Evolutionary conservation across 2,113 vertebrate species (phyloP).

Genomic region (Channa argus): DNA sequence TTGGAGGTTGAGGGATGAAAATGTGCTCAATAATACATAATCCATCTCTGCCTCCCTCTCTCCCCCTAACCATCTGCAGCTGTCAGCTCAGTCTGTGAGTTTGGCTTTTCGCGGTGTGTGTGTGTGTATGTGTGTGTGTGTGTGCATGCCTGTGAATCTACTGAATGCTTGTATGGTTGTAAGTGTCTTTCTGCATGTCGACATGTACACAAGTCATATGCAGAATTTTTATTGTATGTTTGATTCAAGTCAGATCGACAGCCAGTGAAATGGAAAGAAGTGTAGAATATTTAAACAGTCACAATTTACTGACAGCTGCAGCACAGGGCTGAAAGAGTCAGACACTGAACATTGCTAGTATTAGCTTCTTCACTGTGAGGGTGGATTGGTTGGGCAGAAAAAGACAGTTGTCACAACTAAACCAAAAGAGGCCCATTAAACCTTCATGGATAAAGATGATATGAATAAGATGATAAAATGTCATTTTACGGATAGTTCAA

Average conservation of each 20-base stretch:
- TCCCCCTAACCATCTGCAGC: conserved; percentile 56
- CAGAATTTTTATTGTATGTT: background rate
- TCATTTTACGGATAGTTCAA: no score
- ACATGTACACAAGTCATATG: background rate
- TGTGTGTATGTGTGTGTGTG: background rate
- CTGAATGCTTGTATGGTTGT: background rate
- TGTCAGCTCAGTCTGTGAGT: conserved; percentile 30
- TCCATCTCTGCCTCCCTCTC: background rate
- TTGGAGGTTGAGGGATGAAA: conserved; percentile 11
- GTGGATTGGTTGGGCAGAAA: no score
- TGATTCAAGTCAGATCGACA: background rate
- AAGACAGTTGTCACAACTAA: no score
- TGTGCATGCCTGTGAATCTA: background rate
- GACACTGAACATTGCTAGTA: no score
- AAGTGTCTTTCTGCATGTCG: background rate
- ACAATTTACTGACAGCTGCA: no score
- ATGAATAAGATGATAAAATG: no score
- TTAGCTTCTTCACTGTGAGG: no score
- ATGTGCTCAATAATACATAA: conserved; percentile 56
- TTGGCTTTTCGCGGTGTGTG: background rate
- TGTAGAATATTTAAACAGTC: no score
- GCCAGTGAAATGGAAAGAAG: no score
- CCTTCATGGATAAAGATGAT: no score
- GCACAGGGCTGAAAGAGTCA: no score
- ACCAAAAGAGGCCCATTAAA: no score